Evolutionary conservation across 2,113 vertebrate genomes (phyloP).

Genomic region (Paramormyrops kingsleyae): DNA sequence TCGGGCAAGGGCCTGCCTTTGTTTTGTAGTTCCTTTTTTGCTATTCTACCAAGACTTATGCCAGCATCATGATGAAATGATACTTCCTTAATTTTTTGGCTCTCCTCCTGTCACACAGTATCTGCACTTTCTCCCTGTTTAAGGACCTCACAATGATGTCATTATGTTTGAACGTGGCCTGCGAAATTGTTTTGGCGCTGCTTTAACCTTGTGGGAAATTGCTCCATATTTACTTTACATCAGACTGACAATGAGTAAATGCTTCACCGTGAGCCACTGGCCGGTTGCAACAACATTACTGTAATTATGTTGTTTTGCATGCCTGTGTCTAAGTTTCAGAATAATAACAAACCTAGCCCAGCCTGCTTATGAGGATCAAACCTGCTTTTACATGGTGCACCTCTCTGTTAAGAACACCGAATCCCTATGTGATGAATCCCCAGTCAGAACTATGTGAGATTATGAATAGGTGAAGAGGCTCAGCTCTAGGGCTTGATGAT

Average conservation of each 20-base stretch:
- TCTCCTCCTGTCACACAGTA: neutral
- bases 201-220: neutral
- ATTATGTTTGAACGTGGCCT: neutral
- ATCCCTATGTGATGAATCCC: neutral
- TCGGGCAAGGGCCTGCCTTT: neutral
- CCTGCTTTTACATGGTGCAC: neutral
- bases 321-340: neutral
- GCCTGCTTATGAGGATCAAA: neutral
- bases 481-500: neutral
- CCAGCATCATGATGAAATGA: neutral
- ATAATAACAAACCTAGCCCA: neutral
- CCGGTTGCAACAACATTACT: neutral
- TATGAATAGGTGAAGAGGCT: neutral
- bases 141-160: neutral
- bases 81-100: neutral
- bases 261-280: neutral
- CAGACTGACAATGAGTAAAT: neutral
- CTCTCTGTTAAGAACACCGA: neutral
- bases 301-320: neutral
- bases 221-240: neutral
- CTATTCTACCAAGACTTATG: neutral
- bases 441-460: neutral
- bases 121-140: neutral
- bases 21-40: neutral
- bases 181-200: neutral